A percentile compares a stretch with the other conserved stretches of the same genome.
These are phyloP conservation scores for Zaprionus capensis DNA, from an alignment of 1,140 invertebrate species.

Conservation along the genomic window DNA sequence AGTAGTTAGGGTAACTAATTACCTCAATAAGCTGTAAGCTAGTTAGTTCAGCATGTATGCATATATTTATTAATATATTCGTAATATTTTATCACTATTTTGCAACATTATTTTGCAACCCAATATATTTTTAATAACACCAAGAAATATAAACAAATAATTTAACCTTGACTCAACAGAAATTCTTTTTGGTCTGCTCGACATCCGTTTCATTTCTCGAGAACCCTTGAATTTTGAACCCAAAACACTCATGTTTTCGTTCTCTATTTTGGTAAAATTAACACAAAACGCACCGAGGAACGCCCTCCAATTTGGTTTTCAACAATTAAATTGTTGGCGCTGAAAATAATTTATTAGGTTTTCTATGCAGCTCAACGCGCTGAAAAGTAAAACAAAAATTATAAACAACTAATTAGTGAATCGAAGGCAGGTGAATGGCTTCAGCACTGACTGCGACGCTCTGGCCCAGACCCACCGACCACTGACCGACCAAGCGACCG, in stretches of 20 bases:
- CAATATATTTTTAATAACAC: neutral
- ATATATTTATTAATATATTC: neutral
- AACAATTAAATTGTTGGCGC: conserved; percentile 42
- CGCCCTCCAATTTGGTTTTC: conserved; percentile 44
- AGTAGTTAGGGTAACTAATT: neutral
- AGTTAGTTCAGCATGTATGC: too few species aligned
- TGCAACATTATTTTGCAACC: too few species aligned
- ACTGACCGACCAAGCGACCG: conserved; percentile 24
- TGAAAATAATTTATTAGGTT: conserved; percentile 46
- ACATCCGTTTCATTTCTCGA: neutral
- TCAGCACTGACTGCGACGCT: conserved; percentile 13
- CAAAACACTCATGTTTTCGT: neutral
- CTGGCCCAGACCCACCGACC: conserved; percentile 43
- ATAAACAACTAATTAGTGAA: conserved; percentile 64
- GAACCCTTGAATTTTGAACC: conserved; percentile 8
- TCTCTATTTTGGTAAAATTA: conserved; percentile 8
- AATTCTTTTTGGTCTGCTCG: neutral
- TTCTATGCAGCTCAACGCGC: conserved; percentile 54
- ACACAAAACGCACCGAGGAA: conserved; percentile 10
- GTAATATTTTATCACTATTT: neutral
- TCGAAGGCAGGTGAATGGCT: conserved; percentile 67
- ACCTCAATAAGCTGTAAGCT: neutral
- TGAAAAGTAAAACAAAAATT: conserved; percentile 48
- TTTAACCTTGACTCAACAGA: neutral
- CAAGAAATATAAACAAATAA: neutral